Evolutionary conservation across 2,113 vertebrate genomes (phyloP).

Genomic region (Corythornis madagascariensis): DNA sequence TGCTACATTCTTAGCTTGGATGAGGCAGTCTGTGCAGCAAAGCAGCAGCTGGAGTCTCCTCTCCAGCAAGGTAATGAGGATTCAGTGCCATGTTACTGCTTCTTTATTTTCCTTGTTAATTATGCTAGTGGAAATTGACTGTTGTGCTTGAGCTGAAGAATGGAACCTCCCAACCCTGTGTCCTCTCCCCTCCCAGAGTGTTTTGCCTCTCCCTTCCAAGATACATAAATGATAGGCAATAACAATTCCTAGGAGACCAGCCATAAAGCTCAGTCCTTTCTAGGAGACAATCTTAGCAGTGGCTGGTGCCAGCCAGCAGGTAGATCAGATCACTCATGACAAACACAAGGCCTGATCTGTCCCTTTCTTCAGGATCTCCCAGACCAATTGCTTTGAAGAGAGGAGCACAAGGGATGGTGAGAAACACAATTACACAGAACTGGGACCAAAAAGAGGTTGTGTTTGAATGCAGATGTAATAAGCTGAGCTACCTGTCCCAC

Average conservation of each 20-base stretch:
- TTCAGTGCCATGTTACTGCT: slow-evolving; percentile 14
- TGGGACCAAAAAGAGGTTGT: too few relatives aligned
- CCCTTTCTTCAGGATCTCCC: too few relatives aligned
- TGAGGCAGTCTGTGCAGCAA: neutral
- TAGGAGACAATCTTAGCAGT: too few relatives aligned
- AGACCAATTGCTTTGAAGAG: too few relatives aligned
- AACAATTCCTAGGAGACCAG: slow-evolving; percentile 11
- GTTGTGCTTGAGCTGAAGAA: neutral
- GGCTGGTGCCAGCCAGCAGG: too few relatives aligned
- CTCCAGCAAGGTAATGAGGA: slow-evolving; percentile 5
- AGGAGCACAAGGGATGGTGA: too few relatives aligned
- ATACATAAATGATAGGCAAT: neutral
- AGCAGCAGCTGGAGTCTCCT: neutral
- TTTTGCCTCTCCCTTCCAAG: neutral
- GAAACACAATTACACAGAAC: too few relatives aligned
- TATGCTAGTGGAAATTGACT: neutral
- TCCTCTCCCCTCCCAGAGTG: neutral
- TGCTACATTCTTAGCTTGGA: neutral
- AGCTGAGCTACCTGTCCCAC: too few relatives aligned
- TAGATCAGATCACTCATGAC: too few relatives aligned
- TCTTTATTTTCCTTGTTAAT: slow-evolving; percentile 33
- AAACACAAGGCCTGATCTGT: too few relatives aligned
- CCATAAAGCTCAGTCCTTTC: neutral
- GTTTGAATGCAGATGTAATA: too few relatives aligned
- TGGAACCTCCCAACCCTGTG: neutral